Evolutionary conservation across 2,888 invertebrate species (phyloP).

Genomic region (Andrena minutula): DNA sequence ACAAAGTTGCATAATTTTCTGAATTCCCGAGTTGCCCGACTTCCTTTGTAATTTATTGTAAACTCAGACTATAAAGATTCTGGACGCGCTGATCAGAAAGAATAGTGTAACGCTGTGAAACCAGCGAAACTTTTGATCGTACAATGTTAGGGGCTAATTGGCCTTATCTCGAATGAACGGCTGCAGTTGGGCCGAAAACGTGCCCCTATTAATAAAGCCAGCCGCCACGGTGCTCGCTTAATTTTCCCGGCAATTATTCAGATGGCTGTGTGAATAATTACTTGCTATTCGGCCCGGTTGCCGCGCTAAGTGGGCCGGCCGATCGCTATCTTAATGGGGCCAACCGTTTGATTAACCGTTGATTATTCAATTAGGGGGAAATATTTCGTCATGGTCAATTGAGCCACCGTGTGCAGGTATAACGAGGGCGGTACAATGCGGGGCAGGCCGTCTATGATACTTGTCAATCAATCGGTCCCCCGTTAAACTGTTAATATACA

Average conservation of each 20-base stretch:
- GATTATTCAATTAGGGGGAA: constrained; percentile 73
- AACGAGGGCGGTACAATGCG: constrained; percentile 47
- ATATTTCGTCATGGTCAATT: constrained; percentile 70
- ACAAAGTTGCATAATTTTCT: no score
- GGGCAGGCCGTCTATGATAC: constrained; percentile 2
- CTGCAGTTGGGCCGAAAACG: constrained; percentile 14
- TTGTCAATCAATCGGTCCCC: constrained; percentile 49
- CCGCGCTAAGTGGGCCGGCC: constrained; percentile 58
- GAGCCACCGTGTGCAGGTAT: constrained; percentile 55
- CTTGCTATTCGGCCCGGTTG: constrained; percentile 58
- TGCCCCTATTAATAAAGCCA: constrained; percentile 49
- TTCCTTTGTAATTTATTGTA: no score
- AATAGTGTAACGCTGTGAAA: no score
- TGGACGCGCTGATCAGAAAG: no score
- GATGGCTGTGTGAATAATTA: constrained; percentile 67
- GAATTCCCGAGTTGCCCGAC: no score
- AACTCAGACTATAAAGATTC: no score
- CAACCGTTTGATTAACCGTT: constrained; percentile 68
- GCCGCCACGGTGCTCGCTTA: constrained; percentile 33
- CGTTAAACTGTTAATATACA: not conserved
- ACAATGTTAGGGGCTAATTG: constrained; percentile 20
- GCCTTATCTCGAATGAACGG: not conserved
- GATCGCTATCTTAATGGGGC: constrained; percentile 70
- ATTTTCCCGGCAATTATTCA: constrained; percentile 70
- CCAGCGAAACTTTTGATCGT: not conserved